These are phyloP conservation scores for Triplophysa siluroides DNA, from an alignment of 2,113 vertebrate genomes.

Conservation along the genomic window DNA sequence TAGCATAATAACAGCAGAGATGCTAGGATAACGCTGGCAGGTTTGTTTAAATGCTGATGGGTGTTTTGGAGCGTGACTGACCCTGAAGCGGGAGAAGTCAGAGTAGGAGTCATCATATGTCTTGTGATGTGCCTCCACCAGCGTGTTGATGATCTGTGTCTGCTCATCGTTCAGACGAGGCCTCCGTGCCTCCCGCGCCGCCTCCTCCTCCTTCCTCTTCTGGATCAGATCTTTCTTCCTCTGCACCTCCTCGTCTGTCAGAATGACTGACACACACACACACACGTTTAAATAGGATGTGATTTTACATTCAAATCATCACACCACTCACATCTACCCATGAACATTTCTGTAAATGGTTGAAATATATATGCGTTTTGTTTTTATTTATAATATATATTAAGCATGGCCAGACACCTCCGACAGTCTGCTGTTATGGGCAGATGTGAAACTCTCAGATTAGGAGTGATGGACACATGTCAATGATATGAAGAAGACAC, in stretches of 20 bases:
- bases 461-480: too few species aligned
- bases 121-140: constrained; percentile 93
- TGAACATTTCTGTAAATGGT: too few species aligned
- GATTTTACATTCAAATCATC: too few species aligned
- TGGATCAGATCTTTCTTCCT: constrained; percentile 93
- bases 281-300: not conserved
- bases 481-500: too few species aligned
- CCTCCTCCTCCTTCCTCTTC: constrained; percentile 94
- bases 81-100: constrained; percentile 89
- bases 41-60: too few species aligned
- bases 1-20: not conserved
- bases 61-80: constrained; percentile 54
- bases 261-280: constrained; percentile 79
- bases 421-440: too few species aligned
- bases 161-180: constrained; percentile 89
- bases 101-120: constrained; percentile 93
- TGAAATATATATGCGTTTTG: too few species aligned
- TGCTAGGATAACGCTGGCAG: not conserved
- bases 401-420: too few species aligned
- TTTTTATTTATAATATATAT: too few species aligned
- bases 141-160: constrained; percentile 80
- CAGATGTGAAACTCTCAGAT: too few species aligned
- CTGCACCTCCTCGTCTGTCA: constrained; percentile 97
- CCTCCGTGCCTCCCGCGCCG: constrained; percentile 83
- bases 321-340: too few species aligned